Evolutionary conservation across 2,113 vertebrate species (phyloP).

Genomic region (Eonycteris spelaea): DNA sequence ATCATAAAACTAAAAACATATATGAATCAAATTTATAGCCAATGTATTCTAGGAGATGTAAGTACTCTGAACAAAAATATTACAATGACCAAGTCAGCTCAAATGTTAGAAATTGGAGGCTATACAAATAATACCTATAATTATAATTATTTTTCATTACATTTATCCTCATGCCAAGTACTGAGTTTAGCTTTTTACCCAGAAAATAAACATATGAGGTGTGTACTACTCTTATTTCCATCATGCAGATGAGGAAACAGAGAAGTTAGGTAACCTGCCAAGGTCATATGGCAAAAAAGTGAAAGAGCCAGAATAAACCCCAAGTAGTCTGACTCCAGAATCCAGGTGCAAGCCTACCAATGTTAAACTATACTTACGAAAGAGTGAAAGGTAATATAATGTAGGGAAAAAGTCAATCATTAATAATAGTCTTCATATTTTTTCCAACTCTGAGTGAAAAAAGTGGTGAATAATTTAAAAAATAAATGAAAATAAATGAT

Average conservation of each 20-base stretch:
- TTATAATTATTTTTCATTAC: conserved; percentile 29
- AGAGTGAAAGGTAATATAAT: conserved; percentile 20
- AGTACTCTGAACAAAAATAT: conserved; percentile 23
- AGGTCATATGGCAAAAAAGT: conserved; percentile 32
- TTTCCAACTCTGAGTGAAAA: conserved; percentile 34
- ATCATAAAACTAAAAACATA: not conserved
- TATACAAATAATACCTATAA: not conserved
- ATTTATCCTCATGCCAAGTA: not conserved
- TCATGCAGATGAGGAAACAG: conserved; percentile 32
- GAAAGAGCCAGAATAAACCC: conserved; percentile 15
- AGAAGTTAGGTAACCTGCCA: not conserved
- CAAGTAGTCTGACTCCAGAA: conserved; percentile 13
- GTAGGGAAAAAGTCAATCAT: not conserved
- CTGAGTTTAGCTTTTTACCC: not conserved
- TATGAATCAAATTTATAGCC: not conserved
- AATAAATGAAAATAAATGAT: not conserved
- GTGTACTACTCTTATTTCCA: not conserved
- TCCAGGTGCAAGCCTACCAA: not conserved
- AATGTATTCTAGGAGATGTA: not conserved
- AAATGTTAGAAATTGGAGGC: not conserved
- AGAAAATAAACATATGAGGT: not conserved
- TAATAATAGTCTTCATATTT: not conserved
- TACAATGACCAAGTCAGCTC: not conserved
- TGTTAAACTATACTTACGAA: conserved; percentile 11
- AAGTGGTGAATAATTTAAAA: not conserved